Percentiles rank a stretch among this genome's conserved stretches.
Conservation (phyloP, 2,797 vertebrate genomes). For the Coreius guichenoti region DNA sequence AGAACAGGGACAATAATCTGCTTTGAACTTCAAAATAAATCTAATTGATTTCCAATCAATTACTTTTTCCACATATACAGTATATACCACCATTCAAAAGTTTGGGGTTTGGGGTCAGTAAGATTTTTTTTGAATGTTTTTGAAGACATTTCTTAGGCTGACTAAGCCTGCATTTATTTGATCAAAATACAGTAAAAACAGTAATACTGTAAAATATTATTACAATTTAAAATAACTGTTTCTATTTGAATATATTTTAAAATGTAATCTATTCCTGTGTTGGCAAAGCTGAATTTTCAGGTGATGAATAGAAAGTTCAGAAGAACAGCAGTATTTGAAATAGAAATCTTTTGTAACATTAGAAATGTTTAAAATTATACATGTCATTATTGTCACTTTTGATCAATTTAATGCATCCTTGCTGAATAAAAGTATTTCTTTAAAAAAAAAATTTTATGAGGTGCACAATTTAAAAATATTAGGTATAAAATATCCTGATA, state of each 20-base stretch:
- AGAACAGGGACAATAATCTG: neutral
- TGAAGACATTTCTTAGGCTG: neutral
- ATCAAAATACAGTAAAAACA: too few relatives aligned
- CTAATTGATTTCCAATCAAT: neutral
- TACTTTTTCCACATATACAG: neutral
- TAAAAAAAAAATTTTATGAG: neutral
- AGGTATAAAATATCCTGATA: neutral
- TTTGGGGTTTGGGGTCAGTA: slow-evolving; percentile 2
- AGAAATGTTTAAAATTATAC: neutral
- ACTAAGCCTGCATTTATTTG: neutral
- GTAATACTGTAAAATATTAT: too few relatives aligned
- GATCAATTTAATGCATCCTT: neutral
- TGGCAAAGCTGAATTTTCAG: neutral
- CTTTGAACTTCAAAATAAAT: neutral
- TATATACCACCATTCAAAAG: neutral
- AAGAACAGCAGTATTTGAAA: neutral
- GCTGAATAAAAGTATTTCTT: neutral
- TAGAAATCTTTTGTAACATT: neutral
- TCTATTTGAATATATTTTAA: too few relatives aligned
- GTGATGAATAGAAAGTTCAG: neutral
- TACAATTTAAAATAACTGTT: too few relatives aligned
- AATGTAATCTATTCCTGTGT: neutral
- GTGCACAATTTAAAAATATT: neutral
- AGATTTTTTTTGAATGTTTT: neutral
- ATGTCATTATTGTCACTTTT: neutral